Evolutionary conservation across 2,888 invertebrate species (phyloP).

Genomic region (Chydorus sphaericus): DNA sequence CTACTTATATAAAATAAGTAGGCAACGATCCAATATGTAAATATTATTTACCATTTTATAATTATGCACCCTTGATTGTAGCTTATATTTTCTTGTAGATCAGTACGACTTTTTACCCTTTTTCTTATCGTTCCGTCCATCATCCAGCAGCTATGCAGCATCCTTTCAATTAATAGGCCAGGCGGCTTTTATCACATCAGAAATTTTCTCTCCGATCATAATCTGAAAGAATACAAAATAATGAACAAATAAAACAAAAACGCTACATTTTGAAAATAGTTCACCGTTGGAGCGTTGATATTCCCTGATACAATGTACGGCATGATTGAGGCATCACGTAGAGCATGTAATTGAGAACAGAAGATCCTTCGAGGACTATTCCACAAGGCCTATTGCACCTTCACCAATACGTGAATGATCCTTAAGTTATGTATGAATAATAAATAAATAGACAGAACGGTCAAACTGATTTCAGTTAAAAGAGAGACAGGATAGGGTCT

Average conservation of each 20-base stretch:
- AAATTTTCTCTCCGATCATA: constrained; percentile 70
- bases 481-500: constrained; percentile 42
- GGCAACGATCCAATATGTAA: too few species aligned
- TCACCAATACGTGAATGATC: background rate
- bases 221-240: constrained; percentile 31
- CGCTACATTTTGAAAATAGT: constrained; percentile 57
- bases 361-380: constrained; percentile 52
- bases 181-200: constrained; percentile 66
- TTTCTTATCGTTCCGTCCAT: too few species aligned
- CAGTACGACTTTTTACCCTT: too few species aligned
- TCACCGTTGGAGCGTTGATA: constrained; percentile 52
- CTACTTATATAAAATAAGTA: too few species aligned
- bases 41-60: too few species aligned
- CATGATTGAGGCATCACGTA: constrained; percentile 72
- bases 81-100: too few species aligned
- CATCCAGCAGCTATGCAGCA: too few species aligned
- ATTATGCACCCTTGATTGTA: too few species aligned
- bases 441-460: background rate
- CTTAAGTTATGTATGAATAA: too few species aligned
- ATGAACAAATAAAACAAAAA: background rate
- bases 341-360: constrained; percentile 79
- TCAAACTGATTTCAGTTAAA: too few species aligned
- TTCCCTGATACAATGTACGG: constrained; percentile 60
- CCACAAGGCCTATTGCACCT: constrained; percentile 3
- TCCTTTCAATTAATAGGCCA: too few species aligned